Evolutionary conservation across 2,113 vertebrate species (phyloP), one percentile per base, ranked within the genome.

Genomic region (Epinephelus moara): DNA sequence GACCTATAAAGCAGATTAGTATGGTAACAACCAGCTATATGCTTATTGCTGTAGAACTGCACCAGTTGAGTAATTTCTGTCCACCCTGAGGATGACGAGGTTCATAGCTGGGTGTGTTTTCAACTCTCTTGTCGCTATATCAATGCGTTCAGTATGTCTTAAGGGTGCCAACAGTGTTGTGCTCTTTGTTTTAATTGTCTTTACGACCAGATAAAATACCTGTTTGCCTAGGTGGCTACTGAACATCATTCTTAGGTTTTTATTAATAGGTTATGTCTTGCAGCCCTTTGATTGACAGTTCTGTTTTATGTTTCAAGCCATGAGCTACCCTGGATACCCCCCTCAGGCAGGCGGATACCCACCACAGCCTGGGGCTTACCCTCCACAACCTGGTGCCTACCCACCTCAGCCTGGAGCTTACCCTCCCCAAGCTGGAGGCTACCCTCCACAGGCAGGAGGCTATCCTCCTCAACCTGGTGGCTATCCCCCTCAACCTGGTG

Each of bases 241-340:
- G 14, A 53, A 27, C 21, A 25, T 72, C 9, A 67, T 50, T 68
- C 19, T 47, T 60, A 33, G 2, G 42, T 69, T 64, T 25, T 13
- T 42, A 37, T 4, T 18, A 12, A 14, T 37, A 12, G 3, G 4
- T 42, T 12, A 62, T 74, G 10, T 64, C 30, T 55, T 8, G n/a
- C 67, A 70, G 2, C 3, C 6, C 10, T 74, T 69, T 84, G 47
- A 77, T 33, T 57, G 9, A 78, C 23, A 72, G 42, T 50, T 93
- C 81, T 3, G 23, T 95, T 96, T 63, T 93, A 94, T 94, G 14
- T 90, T 84, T 75, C 69, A 49, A 90, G 91, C 67, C 47, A 99
- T 99, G 98, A 99, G 96, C 89, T 99, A 98, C 86, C 97, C 97
- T 0, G 97, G 98, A 71, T 99, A 98, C 79, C 95, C 94, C 12